A percentile compares a stretch with the other conserved stretches of the same genome.
Conservation (phyloP, 1,140 invertebrate species). For the Drosophila kurseongensis region DNA sequence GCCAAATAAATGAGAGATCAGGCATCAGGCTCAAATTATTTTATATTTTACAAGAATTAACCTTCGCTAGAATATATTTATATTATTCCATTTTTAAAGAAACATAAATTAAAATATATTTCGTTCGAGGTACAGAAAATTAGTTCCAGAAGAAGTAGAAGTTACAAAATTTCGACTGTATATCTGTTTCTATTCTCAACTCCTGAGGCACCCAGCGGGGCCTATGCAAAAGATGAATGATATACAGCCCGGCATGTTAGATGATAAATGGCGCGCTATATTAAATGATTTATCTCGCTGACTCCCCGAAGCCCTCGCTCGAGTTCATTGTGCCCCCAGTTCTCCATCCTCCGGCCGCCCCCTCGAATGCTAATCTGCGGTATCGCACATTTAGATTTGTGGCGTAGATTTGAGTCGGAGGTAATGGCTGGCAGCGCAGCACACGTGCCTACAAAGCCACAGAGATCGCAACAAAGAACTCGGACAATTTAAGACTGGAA, state of each 20-base stretch:
- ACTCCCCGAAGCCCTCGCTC: slow-evolving; percentile 25
- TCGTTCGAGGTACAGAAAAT: neutral
- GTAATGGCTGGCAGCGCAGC: slow-evolving; percentile 24
- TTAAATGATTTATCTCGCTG: slow-evolving; percentile 76
- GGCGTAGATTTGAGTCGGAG: slow-evolving; percentile 28
- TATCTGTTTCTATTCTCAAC: slow-evolving; percentile 36
- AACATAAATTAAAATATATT: too few species aligned
- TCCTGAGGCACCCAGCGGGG: slow-evolving; percentile 68
- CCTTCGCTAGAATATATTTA: too few species aligned
- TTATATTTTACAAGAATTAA: too few species aligned
- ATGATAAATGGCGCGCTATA: slow-evolving; percentile 80
- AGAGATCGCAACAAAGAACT: slow-evolving; percentile 16
- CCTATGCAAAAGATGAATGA: slow-evolving; percentile 73
- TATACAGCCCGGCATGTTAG: slow-evolving; percentile 71
- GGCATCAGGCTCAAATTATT: too few species aligned
- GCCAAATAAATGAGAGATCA: too few species aligned
- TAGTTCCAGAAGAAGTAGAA: neutral
- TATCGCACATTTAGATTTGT: slow-evolving; percentile 37
- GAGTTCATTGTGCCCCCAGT: slow-evolving; percentile 65
- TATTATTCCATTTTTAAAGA: too few species aligned
- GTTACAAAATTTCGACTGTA: slow-evolving; percentile 1
- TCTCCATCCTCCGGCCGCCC: slow-evolving; percentile 11
- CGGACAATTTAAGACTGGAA: slow-evolving; percentile 21
- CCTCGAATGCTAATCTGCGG: slow-evolving; percentile 58
- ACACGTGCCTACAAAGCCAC: slow-evolving; percentile 15